phyloP scores from a whole-genome alignment of 2,888 invertebrate genomes.

The Drosophila neotestacea region DNA sequence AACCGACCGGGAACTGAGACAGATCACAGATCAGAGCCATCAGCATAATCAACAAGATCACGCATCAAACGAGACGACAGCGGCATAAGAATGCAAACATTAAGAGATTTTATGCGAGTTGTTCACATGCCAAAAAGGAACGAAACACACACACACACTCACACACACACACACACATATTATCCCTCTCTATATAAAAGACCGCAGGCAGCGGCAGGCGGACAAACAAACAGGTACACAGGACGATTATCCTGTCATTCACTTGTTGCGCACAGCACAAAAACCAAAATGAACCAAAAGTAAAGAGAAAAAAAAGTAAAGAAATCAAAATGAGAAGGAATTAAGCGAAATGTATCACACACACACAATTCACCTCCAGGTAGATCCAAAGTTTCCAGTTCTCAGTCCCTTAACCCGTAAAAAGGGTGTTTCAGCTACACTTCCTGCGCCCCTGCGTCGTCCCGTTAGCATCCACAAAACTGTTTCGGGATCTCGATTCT shows the following conservation, averaged over 20 bases:
- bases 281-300: slow-evolving; percentile 14
- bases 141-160: slow-evolving; percentile 16
- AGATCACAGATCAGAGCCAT: slow-evolving; percentile 45
- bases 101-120: slow-evolving; percentile 79
- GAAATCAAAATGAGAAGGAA: slow-evolving; percentile 15
- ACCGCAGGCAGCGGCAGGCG: slow-evolving; percentile 46
- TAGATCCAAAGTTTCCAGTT: slow-evolving; percentile 39
- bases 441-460: slow-evolving; percentile 47
- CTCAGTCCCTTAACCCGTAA: slow-evolving; percentile 52
- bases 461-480: slow-evolving; percentile 15
- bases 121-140: slow-evolving; percentile 77
- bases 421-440: slow-evolving; percentile 55
- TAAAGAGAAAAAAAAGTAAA: background rate
- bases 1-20: slow-evolving; percentile 21
- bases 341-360: slow-evolving; percentile 53
- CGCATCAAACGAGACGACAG: slow-evolving; percentile 80
- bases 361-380: slow-evolving; percentile 40
- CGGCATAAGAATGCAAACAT: slow-evolving; percentile 80
- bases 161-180: background rate
- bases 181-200: slow-evolving; percentile 15
- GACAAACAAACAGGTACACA: slow-evolving; percentile 74
- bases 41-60: slow-evolving; percentile 80
- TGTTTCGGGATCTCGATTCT: slow-evolving; percentile 45
- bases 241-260: slow-evolving; percentile 81
- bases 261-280: slow-evolving; percentile 69